A percentile compares a stretch with the other conserved stretches of the same genome.
These are phyloP conservation scores for Antigone vipio DNA, from an alignment of 2,113 vertebrate species.

Conservation along the genomic window DNA sequence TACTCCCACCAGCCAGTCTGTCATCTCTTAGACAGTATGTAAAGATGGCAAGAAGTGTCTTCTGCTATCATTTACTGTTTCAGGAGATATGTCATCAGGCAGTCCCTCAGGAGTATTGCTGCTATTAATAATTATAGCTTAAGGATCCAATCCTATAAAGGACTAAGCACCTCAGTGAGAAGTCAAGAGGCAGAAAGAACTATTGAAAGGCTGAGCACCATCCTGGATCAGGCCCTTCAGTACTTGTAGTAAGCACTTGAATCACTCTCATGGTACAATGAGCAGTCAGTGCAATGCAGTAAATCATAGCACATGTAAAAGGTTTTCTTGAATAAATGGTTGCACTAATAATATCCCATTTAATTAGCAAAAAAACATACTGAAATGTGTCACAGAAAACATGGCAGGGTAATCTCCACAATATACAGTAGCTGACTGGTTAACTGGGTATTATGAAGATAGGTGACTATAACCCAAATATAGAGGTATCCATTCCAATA, in stretches of 20 bases:
- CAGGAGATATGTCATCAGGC: conserved; percentile 43
- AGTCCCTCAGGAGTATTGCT: conserved; percentile 38
- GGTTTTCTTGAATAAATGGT: conserved; percentile 43
- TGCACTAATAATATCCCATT: conserved; percentile 45
- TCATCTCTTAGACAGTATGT: background rate
- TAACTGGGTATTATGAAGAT: conserved; percentile 41
- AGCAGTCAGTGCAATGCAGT: conserved; percentile 27
- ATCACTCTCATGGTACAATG: conserved; percentile 36
- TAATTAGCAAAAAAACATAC: conserved; percentile 40
- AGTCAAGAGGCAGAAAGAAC: conserved; percentile 66
- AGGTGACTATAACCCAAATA: conserved; percentile 46
- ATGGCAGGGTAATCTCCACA: conserved; percentile 4
- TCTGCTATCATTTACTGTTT: conserved; percentile 44
- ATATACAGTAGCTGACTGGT: conserved; percentile 11
- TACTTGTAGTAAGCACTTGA: conserved; percentile 57
- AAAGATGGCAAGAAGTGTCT: conserved; percentile 27
- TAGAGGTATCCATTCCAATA: conserved; percentile 39
- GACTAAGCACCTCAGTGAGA: conserved; percentile 41
- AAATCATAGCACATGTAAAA: conserved; percentile 22
- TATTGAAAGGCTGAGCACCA: conserved; percentile 54
- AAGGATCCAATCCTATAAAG: conserved; percentile 62
- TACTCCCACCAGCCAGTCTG: conserved; percentile 11
- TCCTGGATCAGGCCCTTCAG: conserved; percentile 58
- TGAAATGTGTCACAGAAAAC: conserved; percentile 31
- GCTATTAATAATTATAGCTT: conserved; percentile 67